Conservation (phyloP, 2,888 invertebrate species). For the Spisula solida region DNA sequence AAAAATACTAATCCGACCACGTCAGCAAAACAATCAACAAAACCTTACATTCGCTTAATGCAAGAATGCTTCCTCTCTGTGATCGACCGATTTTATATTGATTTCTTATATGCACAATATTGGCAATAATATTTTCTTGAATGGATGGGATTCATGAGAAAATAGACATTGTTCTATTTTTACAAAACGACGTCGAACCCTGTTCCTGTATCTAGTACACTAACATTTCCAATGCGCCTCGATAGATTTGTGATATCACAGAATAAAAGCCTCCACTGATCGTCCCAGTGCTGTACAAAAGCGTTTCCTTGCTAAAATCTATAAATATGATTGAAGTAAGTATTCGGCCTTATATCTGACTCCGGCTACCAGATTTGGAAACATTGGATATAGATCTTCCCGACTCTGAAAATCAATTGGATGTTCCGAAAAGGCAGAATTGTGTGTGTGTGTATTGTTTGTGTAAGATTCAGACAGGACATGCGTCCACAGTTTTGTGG, state of each 20-base stretch:
- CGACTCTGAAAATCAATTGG: slow-evolving; percentile 1
- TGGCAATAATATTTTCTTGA: neutral
- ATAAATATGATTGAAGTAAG: slow-evolving; percentile 27
- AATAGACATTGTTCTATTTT: neutral
- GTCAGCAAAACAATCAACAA: too few species aligned
- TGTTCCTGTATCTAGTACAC: neutral
- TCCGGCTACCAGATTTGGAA: slow-evolving; percentile 25
- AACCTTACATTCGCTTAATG: too few species aligned
- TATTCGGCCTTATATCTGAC: slow-evolving; percentile 19
- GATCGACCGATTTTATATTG: neutral
- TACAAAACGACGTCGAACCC: neutral
- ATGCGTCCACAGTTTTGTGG: neutral
- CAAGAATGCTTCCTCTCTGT: too few species aligned
- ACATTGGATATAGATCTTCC: slow-evolving; percentile 1
- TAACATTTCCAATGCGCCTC: neutral
- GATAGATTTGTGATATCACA: neutral
- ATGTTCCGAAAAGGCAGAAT: slow-evolving; percentile 10
- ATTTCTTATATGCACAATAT: neutral
- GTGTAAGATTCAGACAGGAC: neutral
- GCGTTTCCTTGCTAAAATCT: slow-evolving; percentile 27
- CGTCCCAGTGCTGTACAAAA: neutral
- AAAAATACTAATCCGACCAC: too few species aligned
- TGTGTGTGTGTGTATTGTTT: neutral
- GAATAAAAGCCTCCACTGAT: neutral
- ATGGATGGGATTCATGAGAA: neutral